phyloP scores from a whole-genome alignment of 2,797 vertebrate genomes.

The Petrocephalus sullivani region DNA sequence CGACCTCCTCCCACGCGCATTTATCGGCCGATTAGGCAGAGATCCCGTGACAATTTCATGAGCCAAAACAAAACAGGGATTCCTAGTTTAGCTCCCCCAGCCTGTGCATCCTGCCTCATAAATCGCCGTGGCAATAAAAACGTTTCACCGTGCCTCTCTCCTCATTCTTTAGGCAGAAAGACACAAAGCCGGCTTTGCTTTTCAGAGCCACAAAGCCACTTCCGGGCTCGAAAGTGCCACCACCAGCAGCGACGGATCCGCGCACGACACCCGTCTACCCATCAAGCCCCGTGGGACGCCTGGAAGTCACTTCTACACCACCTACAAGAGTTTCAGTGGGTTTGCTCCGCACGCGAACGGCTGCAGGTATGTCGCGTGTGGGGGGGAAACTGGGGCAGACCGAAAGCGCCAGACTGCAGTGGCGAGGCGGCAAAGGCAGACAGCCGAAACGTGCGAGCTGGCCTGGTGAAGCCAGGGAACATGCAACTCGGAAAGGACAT shows the following conservation, averaged over 20 bases:
- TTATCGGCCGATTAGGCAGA: neutral
- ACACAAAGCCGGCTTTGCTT: neutral
- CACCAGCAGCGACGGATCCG: neutral
- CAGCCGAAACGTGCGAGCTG: neutral
- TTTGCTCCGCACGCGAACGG: neutral
- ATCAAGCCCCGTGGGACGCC: neutral
- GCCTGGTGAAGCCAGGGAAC: neutral
- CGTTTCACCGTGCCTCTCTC: neutral
- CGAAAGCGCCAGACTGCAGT: neutral
- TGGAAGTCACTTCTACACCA: neutral
- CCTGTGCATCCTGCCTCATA: neutral
- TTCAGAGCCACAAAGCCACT: conserved; percentile 10
- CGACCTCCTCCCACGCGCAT: neutral
- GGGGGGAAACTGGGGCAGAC: neutral
- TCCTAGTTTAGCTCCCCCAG: neutral
- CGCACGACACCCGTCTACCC: neutral
- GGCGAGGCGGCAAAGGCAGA: neutral
- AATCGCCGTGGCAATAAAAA: neutral
- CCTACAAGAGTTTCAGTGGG: neutral
- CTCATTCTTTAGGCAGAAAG: neutral
- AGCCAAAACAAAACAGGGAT: neutral
- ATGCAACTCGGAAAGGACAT: neutral
- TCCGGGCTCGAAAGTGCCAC: neutral
- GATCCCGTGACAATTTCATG: neutral
- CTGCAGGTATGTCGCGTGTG: neutral